phyloP scores from a whole-genome alignment of 1,140 invertebrate genomes.

The Coboldia fuscipes region DNA sequence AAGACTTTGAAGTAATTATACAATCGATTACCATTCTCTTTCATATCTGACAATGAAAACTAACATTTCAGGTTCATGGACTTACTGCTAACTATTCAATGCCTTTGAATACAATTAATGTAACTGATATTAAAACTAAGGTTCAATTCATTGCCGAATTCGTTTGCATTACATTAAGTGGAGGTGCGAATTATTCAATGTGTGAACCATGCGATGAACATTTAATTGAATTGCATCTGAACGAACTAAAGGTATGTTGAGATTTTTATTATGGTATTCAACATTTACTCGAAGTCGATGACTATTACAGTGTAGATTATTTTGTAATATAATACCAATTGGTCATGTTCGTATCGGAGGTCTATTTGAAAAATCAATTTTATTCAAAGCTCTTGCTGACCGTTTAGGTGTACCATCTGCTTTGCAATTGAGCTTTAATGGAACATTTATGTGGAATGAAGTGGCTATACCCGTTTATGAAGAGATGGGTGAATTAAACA shows the following conservation, averaged over 20 bases:
- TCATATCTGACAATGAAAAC: too few relatives aligned
- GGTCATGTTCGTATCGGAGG: constrained; percentile 33
- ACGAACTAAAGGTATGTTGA: constrained; percentile 18
- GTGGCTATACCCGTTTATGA: constrained; percentile 28
- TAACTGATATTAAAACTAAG: constrained; percentile 13
- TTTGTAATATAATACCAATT: constrained; percentile 29
- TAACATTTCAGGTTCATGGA: constrained; percentile 10
- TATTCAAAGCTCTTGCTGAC: constrained; percentile 45
- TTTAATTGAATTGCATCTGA: constrained; percentile 21
- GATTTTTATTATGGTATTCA: too few relatives aligned
- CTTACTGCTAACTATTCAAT: constrained; percentile 10
- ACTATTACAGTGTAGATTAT: constrained; percentile 5
- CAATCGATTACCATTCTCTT: neutral
- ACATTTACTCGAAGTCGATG: too few relatives aligned
- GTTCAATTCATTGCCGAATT: constrained; percentile 12
- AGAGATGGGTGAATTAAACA: constrained; percentile 6
- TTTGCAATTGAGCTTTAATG: constrained; percentile 26
- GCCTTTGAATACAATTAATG: constrained; percentile 12
- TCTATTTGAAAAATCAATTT: constrained; percentile 32
- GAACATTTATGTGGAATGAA: constrained; percentile 34
- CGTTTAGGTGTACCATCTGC: constrained; percentile 31
- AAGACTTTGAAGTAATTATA: neutral
- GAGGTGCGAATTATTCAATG: constrained; percentile 9
- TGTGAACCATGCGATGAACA: constrained; percentile 19
- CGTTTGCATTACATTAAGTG: constrained; percentile 9